Evolutionary conservation across 2,113 vertebrate genomes (phyloP).

Genomic region (Cyphomyrus discorhynchus): DNA sequence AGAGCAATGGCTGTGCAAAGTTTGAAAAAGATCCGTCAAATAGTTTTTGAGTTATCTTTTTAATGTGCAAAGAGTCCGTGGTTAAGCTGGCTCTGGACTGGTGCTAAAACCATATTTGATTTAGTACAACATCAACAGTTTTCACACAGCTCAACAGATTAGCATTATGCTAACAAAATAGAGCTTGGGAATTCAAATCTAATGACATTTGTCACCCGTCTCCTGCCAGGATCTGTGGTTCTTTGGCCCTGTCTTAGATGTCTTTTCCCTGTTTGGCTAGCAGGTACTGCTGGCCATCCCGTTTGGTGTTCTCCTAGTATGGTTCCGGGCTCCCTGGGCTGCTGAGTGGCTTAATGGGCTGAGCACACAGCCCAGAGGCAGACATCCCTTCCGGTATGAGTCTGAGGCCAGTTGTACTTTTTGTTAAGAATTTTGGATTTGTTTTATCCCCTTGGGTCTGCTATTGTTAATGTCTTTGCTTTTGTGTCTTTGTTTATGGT

Average conservation of each 20-base stretch:
- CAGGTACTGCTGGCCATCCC: neutral
- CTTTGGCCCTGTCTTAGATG: neutral
- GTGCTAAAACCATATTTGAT: too few relatives aligned
- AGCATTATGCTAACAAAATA: too few relatives aligned
- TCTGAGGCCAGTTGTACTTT: neutral
- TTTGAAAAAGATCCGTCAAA: neutral
- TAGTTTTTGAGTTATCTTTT: too few relatives aligned
- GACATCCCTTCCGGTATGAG: neutral
- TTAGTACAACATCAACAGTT: too few relatives aligned
- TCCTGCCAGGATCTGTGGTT: neutral
- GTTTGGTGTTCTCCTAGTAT: neutral
- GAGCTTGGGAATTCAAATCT: too few relatives aligned
- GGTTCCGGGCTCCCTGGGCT: neutral
- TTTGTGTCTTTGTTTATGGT: neutral
- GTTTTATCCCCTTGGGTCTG: neutral
- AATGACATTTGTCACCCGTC: neutral
- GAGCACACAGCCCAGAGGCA: neutral
- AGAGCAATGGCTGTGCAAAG: neutral
- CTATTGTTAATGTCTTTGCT: neutral
- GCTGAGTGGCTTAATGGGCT: neutral
- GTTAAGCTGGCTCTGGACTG: too few relatives aligned
- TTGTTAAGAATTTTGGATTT: neutral
- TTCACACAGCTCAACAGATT: too few relatives aligned
- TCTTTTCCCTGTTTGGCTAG: neutral
- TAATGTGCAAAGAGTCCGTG: too few relatives aligned